Conservation (phyloP, 2,797 vertebrate genomes). For the Malurus leucopterus region DNA sequence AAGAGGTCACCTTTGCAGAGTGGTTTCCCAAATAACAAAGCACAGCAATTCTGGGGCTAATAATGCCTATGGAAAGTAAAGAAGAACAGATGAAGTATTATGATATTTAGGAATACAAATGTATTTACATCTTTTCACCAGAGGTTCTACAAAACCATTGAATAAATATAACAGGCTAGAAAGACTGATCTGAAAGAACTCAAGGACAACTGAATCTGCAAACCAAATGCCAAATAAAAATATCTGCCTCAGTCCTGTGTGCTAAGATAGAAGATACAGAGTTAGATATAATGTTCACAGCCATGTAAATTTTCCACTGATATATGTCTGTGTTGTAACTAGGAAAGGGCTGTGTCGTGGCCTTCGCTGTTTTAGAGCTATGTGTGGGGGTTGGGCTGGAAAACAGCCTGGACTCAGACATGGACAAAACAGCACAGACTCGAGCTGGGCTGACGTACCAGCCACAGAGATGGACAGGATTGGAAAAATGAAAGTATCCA, state of each 20-base stretch:
- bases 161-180: background rate
- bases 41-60: background rate
- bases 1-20: background rate
- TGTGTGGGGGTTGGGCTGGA: too few relatives aligned
- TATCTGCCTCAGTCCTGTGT: background rate
- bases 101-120: slow-evolving; percentile 21
- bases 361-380: too few relatives aligned
- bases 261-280: background rate
- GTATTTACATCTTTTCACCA: background rate
- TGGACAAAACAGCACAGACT: too few relatives aligned
- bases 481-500: too few relatives aligned
- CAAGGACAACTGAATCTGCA: background rate
- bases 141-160: background rate
- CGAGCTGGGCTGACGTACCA: too few relatives aligned
- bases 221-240: background rate
- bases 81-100: background rate
- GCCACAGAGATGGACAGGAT: too few relatives aligned
- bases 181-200: background rate
- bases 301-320: background rate
- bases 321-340: background rate
- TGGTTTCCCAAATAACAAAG: background rate
- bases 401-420: too few relatives aligned
- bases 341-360: background rate
- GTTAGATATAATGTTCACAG: background rate
- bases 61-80: background rate